Conservation (phyloP, 1,140 invertebrate species). For the Drosophila albomicans region DNA sequence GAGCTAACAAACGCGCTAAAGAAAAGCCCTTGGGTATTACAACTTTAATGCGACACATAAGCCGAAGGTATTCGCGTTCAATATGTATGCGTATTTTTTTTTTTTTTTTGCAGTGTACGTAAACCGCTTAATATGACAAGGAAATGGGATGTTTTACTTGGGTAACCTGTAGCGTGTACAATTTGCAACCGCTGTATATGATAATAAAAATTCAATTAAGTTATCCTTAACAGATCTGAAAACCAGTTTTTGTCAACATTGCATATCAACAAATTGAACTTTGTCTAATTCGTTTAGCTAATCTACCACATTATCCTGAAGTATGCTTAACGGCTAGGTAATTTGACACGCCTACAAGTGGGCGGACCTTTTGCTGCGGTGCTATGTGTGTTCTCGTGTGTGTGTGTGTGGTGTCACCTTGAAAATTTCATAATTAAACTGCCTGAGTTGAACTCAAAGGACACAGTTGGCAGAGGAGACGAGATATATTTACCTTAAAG, state of each 20-base stretch:
- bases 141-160: conserved; percentile 8
- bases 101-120: background rate
- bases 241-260: conserved; percentile 25
- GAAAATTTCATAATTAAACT: conserved; percentile 81
- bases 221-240: conserved; percentile 4
- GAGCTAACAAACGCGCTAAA: background rate
- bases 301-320: conserved; percentile 59
- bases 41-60: background rate
- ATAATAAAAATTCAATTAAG: conserved; percentile 28
- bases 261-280: conserved; percentile 59
- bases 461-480: conserved; percentile 33
- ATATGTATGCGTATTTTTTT: background rate
- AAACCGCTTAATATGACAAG: conserved; percentile 12
- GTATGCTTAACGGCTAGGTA: conserved; percentile 24
- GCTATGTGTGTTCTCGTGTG: background rate
- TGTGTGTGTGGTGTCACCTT: conserved; percentile 57
- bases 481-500: conserved; percentile 70
- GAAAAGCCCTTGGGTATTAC: background rate
- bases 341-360: conserved; percentile 27
- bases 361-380: background rate
- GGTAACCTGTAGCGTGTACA: too few species aligned
- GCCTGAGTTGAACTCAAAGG: conserved; percentile 21
- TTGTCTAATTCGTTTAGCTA: conserved; percentile 48
- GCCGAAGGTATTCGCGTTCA: background rate
- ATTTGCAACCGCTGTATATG: background rate